Evolutionary conservation across 1,140 invertebrate species (phyloP), one percentile per base, ranked within the genome.

Genomic region (Caenorhabditis brenneri): DNA sequence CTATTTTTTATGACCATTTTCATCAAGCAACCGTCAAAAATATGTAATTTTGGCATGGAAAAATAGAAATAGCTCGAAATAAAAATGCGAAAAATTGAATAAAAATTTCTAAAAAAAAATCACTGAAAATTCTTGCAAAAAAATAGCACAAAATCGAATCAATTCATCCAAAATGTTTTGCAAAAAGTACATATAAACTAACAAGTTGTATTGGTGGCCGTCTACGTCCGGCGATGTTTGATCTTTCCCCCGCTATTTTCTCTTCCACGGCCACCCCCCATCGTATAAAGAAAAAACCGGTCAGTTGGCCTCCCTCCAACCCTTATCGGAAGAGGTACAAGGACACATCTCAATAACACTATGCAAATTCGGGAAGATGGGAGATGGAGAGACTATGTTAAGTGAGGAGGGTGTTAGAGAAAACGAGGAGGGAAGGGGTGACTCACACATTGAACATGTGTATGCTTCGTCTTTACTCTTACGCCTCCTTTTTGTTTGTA

Each of bases 311-410:
- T 46, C 16, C 16, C 42, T n/a, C 49, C n/a, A 15, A 27, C 10
- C 24, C 31, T 65, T 65, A 65, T 65, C 58, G 58, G 10, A 1
- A 36, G 29, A 9, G 12, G 58, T 65, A 65, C 58, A 65, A 65
- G 58, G 58, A 33, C 58, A 36, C 31, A 31, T 31, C 9, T 33
- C 31, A 33, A 33, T 12, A 33, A 24, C 3, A 31, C 58, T 65
- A 74, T 74, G 65, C 65, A 74, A 74, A 74, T 74, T 74, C 24
- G 12, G 65, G 29, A 74, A 42, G 36, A 36, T 4, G 58, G 19
- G 36, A 24, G 6, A 74, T 1, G 24, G 22, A 27, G 22, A 55
- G 22, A 27, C 22, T 55, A 6, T 27, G 24, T 4, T 6, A 19
- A n/a, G n/a, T 6, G 15, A 51, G 49, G 49, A 51, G 49, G 49